Conservation (phyloP, 1,140 invertebrate species). For the Cephus cinctus region DNA sequence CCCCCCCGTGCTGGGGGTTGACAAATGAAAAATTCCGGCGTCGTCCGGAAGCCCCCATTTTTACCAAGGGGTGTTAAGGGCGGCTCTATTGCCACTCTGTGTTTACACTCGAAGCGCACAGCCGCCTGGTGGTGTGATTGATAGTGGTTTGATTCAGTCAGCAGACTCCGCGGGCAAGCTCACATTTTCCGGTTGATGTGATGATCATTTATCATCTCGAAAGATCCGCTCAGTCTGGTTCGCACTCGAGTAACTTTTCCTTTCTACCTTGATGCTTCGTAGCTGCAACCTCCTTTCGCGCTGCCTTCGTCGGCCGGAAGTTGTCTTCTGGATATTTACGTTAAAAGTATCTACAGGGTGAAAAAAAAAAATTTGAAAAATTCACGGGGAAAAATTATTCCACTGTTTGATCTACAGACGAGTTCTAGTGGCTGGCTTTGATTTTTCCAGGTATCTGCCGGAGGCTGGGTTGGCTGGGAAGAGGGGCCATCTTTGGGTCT, state of each 20-base stretch:
- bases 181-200: conserved; percentile 38
- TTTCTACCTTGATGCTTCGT: conserved; percentile 21
- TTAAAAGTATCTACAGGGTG: too few relatives aligned
- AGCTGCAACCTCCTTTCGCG: too few relatives aligned
- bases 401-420: too few relatives aligned
- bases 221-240: conserved; percentile 20
- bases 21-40: conserved; percentile 14
- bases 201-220: conserved; percentile 37
- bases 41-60: conserved; percentile 6
- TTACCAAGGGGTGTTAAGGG: conserved; percentile 9
- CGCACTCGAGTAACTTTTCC: conserved; percentile 16
- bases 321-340: too few relatives aligned
- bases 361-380: too few relatives aligned
- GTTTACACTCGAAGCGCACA: conserved; percentile 19
- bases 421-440: too few relatives aligned
- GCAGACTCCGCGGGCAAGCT: conserved; percentile 20
- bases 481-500: too few relatives aligned
- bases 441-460: too few relatives aligned
- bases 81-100: conserved; percentile 3
- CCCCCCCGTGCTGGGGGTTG: conserved; percentile 1
- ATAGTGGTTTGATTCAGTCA: conserved; percentile 43
- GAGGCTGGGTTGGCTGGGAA: too few relatives aligned
- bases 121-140: conserved; percentile 29
- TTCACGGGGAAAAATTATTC: too few relatives aligned
- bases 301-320: too few relatives aligned